Percentiles rank a stretch among this genome's conserved stretches.
These are phyloP conservation scores for Meiosimyza decipiens DNA, from an alignment of 2,888 invertebrate species.

Conservation along the genomic window DNA sequence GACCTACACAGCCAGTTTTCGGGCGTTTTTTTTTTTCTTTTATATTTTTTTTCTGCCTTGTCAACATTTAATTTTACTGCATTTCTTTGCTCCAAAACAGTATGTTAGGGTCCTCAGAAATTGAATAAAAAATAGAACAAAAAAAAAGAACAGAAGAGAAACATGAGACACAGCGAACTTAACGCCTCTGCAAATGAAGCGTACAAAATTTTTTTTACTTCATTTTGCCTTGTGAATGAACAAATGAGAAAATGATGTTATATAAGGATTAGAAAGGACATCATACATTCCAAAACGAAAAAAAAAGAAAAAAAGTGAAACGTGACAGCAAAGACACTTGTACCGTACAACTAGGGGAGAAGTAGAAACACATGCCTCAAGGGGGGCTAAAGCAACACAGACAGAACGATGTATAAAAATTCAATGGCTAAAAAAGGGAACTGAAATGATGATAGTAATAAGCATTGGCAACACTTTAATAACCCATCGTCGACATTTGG, in stretches of 20 bases:
- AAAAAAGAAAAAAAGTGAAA: slow-evolving; percentile 12
- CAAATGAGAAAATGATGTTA: slow-evolving; percentile 32
- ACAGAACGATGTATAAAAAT: not conserved
- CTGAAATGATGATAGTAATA: slow-evolving; percentile 1
- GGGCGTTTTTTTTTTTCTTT: not conserved
- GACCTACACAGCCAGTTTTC: slow-evolving; percentile 34
- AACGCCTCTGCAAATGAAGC: slow-evolving; percentile 32
- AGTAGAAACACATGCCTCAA: not conserved
- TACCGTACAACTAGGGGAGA: not conserved
- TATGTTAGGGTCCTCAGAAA: not conserved
- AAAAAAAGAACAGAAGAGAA: not conserved
- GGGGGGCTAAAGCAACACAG: not conserved
- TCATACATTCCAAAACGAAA: not conserved
- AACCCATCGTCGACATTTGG: slow-evolving; percentile 21
- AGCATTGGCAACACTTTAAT: slow-evolving; percentile 30
- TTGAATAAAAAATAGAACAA: not conserved
- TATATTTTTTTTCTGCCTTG: not conserved
- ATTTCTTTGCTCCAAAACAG: slow-evolving; percentile 6
- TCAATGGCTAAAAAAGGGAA: not conserved
- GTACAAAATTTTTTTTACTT: not conserved
- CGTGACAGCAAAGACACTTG: slow-evolving; percentile 13
- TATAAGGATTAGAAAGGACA: slow-evolving; percentile 34
- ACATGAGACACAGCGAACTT: slow-evolving; percentile 13
- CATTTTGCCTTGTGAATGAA: not conserved
- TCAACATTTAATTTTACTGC: slow-evolving; percentile 35